Percentiles rank a stretch among this genome's conserved stretches.
phyloP scores from a whole-genome alignment of 2,888 invertebrate genomes.

The Drosophila eohydei region DNA sequence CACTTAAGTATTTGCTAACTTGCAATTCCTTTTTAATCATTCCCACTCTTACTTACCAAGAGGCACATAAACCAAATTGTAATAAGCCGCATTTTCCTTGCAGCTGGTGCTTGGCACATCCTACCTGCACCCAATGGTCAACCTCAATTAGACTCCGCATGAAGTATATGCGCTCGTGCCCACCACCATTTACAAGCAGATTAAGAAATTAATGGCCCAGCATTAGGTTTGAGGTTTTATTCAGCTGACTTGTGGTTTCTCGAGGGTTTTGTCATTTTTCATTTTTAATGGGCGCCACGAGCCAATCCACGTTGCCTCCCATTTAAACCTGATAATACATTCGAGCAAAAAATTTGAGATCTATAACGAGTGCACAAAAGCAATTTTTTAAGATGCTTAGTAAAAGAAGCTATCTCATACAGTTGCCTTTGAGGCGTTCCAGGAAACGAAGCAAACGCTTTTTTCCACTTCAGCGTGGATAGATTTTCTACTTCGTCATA shows the following conservation, averaged over 20 bases:
- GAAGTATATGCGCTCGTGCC: slow-evolving; percentile 10
- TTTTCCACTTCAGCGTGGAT: neutral
- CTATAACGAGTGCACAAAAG: neutral
- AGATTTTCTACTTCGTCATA: slow-evolving; percentile 28
- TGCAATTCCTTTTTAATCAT: slow-evolving; percentile 1
- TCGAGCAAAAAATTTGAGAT: neutral
- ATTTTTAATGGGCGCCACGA: slow-evolving; percentile 36
- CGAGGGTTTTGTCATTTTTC: slow-evolving; percentile 32
- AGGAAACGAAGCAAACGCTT: slow-evolving; percentile 22
- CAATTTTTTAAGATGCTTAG: slow-evolving; percentile 6
- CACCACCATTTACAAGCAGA: slow-evolving; percentile 35
- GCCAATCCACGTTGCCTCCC: slow-evolving; percentile 10
- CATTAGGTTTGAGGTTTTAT: neutral
- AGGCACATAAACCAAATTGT: neutral
- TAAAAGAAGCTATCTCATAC: slow-evolving; percentile 26
- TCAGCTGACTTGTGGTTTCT: slow-evolving; percentile 29
- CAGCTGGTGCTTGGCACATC: slow-evolving; percentile 35
- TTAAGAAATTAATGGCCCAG: slow-evolving; percentile 44
- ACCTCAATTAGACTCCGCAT: slow-evolving; percentile 20
- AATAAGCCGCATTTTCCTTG: slow-evolving; percentile 12
- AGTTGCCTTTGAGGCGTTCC: slow-evolving; percentile 15
- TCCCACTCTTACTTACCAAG: neutral
- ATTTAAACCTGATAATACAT: slow-evolving; percentile 12
- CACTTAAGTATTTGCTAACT: slow-evolving; percentile 18
- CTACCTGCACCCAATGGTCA: slow-evolving; percentile 32